Percentiles rank a stretch among this genome's conserved stretches.
Evolutionary conservation across 2,113 vertebrate species (phyloP).

Genomic region (Sturnus vulgaris): DNA sequence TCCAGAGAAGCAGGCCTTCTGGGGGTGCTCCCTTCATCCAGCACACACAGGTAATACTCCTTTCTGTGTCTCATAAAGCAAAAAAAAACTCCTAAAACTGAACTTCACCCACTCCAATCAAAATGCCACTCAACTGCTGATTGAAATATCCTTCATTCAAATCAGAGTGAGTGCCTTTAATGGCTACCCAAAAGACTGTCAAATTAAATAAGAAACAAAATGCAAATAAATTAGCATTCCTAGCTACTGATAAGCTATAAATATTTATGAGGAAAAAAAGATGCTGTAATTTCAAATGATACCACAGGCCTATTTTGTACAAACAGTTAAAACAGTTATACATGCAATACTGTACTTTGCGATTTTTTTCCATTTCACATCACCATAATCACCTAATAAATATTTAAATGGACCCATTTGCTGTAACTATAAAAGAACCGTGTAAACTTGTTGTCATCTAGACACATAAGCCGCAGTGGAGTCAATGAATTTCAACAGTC

Average conservation of each 20-base stretch:
- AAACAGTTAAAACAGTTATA: slow-evolving; percentile 72
- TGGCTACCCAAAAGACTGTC: slow-evolving; percentile 50
- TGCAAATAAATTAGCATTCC: slow-evolving; percentile 75
- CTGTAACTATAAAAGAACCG: slow-evolving; percentile 82
- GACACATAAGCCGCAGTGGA: slow-evolving; percentile 82
- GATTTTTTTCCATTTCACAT: slow-evolving; percentile 78
- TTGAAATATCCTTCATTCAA: slow-evolving; percentile 55
- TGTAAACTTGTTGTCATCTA: slow-evolving; percentile 87
- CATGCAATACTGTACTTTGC: slow-evolving; percentile 72
- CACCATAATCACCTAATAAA: slow-evolving; percentile 85
- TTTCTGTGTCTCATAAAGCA: slow-evolving; percentile 32
- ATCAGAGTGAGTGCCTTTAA: slow-evolving; percentile 55
- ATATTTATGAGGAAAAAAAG: slow-evolving; percentile 77
- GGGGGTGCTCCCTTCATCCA: not conserved
- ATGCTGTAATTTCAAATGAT: slow-evolving; percentile 74
- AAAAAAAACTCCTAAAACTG: slow-evolving; percentile 34
- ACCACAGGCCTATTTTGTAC: slow-evolving; percentile 62
- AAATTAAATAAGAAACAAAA: slow-evolving; percentile 73
- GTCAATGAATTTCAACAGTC: slow-evolving; percentile 88
- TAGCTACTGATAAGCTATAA: slow-evolving; percentile 70
- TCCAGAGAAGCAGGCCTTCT: not conserved
- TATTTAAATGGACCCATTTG: slow-evolving; percentile 84
- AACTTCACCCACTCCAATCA: slow-evolving; percentile 43
- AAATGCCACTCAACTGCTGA: slow-evolving; percentile 57
- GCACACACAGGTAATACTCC: not conserved